Percentiles rank a stretch among this genome's conserved stretches.
phyloP scores from a whole-genome alignment of 2,113 vertebrate genomes.

The Ornithorhynchus anatinus region DNA sequence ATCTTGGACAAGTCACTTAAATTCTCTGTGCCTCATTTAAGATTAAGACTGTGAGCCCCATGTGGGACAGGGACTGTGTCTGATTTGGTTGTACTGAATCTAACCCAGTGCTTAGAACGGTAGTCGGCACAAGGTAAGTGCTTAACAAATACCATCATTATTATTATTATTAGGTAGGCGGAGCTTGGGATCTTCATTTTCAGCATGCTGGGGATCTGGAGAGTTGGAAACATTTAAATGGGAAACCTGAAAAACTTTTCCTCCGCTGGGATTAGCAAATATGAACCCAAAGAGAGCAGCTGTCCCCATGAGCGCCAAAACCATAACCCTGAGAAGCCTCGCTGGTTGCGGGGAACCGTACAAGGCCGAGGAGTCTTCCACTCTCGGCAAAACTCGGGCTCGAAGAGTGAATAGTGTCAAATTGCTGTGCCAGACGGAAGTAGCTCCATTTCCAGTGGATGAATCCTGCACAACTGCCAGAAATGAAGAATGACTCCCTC shows the following conservation, averaged over 20 bases:
- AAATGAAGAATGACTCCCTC: conserved; percentile 7
- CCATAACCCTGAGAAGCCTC: neutral
- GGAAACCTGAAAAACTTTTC: neutral
- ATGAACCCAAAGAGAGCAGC: neutral
- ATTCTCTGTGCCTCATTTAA: too few relatives aligned
- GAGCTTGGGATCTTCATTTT: neutral
- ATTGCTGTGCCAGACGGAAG: conserved; percentile 23
- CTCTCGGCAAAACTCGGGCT: neutral
- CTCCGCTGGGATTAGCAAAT: neutral
- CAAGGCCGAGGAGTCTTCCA: neutral
- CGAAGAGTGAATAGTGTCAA: neutral
- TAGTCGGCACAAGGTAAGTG: too few relatives aligned
- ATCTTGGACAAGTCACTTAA: too few relatives aligned
- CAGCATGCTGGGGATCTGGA: neutral
- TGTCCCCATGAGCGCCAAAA: neutral
- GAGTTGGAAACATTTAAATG: neutral
- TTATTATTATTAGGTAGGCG: too few relatives aligned
- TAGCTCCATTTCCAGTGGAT: conserved; percentile 39
- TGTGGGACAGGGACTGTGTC: too few relatives aligned
- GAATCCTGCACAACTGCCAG: conserved; percentile 41
- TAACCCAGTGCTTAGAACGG: too few relatives aligned
- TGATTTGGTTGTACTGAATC: too few relatives aligned
- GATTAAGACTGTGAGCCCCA: too few relatives aligned
- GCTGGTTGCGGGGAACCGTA: neutral
- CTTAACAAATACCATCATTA: too few relatives aligned